A percentile compares a stretch with the other conserved stretches of the same genome.
Conservation (phyloP, 2,888 invertebrate species). For the Apotomis capreana region DNA sequence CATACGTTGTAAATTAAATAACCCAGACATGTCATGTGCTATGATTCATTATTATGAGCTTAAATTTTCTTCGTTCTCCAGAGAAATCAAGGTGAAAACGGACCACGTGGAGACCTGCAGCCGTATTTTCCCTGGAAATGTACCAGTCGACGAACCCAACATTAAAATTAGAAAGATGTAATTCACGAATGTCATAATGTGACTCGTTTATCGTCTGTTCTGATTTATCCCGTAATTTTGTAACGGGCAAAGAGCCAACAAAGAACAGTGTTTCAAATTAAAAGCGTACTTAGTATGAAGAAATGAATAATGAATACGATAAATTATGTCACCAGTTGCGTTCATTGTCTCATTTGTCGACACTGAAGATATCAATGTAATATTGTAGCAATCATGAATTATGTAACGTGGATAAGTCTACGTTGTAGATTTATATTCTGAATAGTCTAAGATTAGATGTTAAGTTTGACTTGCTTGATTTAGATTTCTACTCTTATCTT, state of each 20-base stretch:
- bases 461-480: too few species aligned
- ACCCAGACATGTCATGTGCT: too few species aligned
- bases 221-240: conserved; percentile 33
- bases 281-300: conserved; percentile 31
- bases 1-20: too few species aligned
- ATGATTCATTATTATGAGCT: too few species aligned
- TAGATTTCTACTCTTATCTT: too few species aligned
- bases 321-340: conserved; percentile 8
- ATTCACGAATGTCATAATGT: conserved; percentile 40
- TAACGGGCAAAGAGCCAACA: conserved; percentile 28
- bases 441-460: too few species aligned
- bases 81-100: background rate
- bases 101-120: background rate
- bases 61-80: too few species aligned
- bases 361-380: background rate
- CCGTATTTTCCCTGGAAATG: conserved; percentile 14
- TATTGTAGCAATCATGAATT: background rate
- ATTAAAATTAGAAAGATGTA: conserved; percentile 35
- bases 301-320: conserved; percentile 21
- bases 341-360: conserved; percentile 5
- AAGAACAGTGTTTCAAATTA: conserved; percentile 23
- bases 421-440: too few species aligned
- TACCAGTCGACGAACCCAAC: conserved; percentile 13
- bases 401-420: too few species aligned
- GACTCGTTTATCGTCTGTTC: conserved; percentile 30